Conservation (phyloP, 1,140 invertebrate species). For the Dendroctonus ponderosae region DNA sequence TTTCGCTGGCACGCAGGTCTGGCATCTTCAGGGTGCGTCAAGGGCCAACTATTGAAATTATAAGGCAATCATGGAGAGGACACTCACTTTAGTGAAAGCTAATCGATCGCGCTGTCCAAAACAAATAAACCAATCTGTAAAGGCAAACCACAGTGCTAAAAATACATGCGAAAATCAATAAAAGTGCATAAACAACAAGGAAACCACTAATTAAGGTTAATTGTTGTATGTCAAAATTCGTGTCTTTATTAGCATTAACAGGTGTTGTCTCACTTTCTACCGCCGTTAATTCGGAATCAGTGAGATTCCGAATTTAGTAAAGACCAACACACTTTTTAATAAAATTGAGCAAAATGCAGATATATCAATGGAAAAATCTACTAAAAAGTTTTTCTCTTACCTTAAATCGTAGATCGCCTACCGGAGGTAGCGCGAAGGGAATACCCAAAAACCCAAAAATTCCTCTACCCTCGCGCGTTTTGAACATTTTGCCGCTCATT, state of each 20-base stretch:
- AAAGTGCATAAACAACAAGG: no score
- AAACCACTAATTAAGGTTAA: background rate
- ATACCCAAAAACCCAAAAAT: slow-evolving; percentile 65
- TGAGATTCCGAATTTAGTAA: background rate
- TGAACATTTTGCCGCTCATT: slow-evolving; percentile 35
- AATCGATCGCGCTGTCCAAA: no score
- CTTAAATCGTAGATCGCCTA: slow-evolving; percentile 56
- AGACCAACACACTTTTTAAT: background rate
- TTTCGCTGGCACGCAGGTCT: no score
- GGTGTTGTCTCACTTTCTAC: background rate
- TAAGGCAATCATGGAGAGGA: no score
- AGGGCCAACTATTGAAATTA: no score
- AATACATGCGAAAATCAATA: no score
- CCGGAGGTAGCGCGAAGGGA: slow-evolving; percentile 62
- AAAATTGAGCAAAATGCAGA: background rate
- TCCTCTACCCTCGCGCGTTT: slow-evolving; percentile 47
- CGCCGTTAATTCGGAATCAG: background rate
- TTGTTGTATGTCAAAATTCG: background rate
- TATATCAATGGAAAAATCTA: background rate
- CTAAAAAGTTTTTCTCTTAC: slow-evolving; percentile 27
- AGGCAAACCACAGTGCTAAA: no score
- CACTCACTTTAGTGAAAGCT: no score
- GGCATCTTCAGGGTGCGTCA: no score
- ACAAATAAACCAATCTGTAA: no score
- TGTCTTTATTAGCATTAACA: background rate